A percentile compares a stretch with the other conserved stretches of the same genome.
Evolutionary conservation across 1,140 invertebrate species (phyloP).

Genomic region (Babylonia areolata): DNA sequence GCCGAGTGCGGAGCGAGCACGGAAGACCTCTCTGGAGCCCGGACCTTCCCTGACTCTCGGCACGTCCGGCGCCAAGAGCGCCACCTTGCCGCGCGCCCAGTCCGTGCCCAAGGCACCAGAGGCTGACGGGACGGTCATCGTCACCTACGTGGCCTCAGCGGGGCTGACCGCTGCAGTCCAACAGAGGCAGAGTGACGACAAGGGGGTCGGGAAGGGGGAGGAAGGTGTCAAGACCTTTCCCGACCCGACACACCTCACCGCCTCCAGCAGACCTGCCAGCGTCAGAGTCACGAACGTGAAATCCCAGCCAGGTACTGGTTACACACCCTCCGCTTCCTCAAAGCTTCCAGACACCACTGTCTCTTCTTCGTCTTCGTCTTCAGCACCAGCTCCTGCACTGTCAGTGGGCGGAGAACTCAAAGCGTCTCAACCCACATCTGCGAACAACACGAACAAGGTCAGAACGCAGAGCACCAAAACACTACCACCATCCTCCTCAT

Average conservation of each 20-base stretch:
- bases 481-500: background rate
- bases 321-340: too few species aligned
- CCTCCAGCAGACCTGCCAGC: background rate
- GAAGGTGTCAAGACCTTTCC: slow-evolving; percentile 33
- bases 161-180: background rate
- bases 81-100: too few species aligned
- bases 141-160: slow-evolving; percentile 1
- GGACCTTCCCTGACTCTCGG: background rate
- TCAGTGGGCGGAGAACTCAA: background rate
- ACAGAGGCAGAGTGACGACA: background rate
- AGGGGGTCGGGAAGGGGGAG: background rate
- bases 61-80: too few species aligned
- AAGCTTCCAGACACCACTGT: too few species aligned
- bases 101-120: too few species aligned
- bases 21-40: too few species aligned
- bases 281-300: slow-evolving; percentile 24
- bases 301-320: background rate
- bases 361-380: background rate
- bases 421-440: background rate
- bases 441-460: background rate
- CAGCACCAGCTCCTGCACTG: background rate
- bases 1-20: too few species aligned
- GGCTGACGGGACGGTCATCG: background rate
- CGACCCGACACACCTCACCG: slow-evolving; percentile 13
- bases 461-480: slow-evolving; percentile 24